Percentiles rank a stretch among this genome's conserved stretches.
phyloP scores from a whole-genome alignment of 2,888 invertebrate species.

The Cantharis lateralis region DNA sequence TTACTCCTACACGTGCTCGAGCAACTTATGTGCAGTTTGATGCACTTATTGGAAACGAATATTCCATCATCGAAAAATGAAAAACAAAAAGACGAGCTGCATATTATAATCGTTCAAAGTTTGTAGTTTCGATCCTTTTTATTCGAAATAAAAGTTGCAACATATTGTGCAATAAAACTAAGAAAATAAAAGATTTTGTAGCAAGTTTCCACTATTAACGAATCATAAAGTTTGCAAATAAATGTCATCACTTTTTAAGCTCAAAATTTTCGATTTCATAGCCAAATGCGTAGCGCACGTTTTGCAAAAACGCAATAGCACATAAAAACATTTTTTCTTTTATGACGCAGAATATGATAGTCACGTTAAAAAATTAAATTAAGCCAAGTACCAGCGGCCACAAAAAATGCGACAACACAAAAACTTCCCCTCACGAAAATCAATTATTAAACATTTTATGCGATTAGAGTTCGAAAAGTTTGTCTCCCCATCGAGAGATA shows the following conservation, averaged over 20 bases:
- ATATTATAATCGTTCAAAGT: background rate
- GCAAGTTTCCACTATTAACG: conserved; percentile 18
- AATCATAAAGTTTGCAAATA: conserved; percentile 16
- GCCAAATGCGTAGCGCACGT: conserved; percentile 15
- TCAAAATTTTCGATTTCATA: conserved; percentile 15
- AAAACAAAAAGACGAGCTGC: background rate
- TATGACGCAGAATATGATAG: conserved; percentile 7
- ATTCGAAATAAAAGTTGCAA: background rate
- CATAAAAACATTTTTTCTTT: conserved; percentile 1
- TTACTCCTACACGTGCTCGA: conserved; percentile 26
- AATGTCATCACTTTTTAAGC: conserved; percentile 14
- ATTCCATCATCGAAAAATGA: background rate
- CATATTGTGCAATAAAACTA: conserved; percentile 6
- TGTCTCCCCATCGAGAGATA: background rate
- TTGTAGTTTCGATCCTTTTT: background rate
- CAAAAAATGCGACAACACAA: conserved; percentile 1
- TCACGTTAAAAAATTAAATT: conserved; percentile 11
- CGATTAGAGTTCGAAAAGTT: background rate
- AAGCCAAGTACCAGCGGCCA: conserved; percentile 3
- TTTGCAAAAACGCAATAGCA: conserved; percentile 4
- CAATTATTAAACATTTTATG: background rate
- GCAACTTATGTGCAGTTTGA: background rate
- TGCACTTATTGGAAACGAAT: background rate
- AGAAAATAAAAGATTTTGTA: conserved; percentile 16
- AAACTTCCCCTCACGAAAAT: background rate